Conservation (phyloP, 1,140 invertebrate species). For the Bicyclus anynana region DNA sequence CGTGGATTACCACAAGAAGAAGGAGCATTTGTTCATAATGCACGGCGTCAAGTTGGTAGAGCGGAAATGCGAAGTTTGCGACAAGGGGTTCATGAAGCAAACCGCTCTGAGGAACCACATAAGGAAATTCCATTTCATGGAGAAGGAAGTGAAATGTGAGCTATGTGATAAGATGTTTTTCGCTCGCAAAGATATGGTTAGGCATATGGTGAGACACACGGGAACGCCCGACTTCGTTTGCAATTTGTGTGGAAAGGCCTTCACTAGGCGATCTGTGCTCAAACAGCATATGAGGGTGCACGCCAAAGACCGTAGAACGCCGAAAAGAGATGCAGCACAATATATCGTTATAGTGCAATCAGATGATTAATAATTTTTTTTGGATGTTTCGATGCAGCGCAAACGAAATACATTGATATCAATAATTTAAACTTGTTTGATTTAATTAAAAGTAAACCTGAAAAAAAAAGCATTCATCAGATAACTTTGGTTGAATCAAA, state of each 20-base stretch:
- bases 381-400: background rate
- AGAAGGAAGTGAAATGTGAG: slow-evolving; percentile 28
- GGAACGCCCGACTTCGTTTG: slow-evolving; percentile 83
- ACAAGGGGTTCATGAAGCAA: slow-evolving; percentile 25
- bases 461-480: no score
- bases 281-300: slow-evolving; percentile 76
- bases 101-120: slow-evolving; percentile 28
- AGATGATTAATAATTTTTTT: background rate
- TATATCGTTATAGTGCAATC: background rate
- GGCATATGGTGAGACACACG: slow-evolving; percentile 74
- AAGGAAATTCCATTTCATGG: slow-evolving; percentile 36
- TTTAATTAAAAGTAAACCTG: background rate
- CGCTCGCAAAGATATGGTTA: slow-evolving; percentile 6
- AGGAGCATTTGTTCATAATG: slow-evolving; percentile 27
- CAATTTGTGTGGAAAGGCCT: slow-evolving; percentile 79
- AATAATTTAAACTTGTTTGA: background rate
- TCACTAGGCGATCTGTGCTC: slow-evolving; percentile 69
- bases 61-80: slow-evolving; percentile 35
- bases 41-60: slow-evolving; percentile 27
- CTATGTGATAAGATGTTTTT: slow-evolving; percentile 35
- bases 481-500: no score
- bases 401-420: background rate
- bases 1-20: slow-evolving; percentile 24
- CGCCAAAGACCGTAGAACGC: slow-evolving; percentile 27
- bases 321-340: background rate